Conservation (phyloP, 2,888 invertebrate genomes). For the Machimus rusticus region DNA sequence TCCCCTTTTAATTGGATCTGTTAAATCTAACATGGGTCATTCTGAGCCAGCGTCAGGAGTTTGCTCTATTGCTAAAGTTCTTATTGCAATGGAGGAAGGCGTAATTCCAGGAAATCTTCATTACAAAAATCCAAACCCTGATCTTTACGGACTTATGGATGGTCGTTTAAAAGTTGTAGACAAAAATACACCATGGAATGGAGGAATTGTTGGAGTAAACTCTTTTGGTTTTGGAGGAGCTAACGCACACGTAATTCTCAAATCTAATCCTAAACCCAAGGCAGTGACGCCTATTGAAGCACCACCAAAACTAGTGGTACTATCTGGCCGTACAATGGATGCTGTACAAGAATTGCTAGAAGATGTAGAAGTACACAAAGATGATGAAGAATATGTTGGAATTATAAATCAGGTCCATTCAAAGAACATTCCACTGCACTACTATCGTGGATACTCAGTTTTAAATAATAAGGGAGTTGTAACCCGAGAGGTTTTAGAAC, state of each 20-base stretch:
- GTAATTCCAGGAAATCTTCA: constrained; percentile 92
- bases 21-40: constrained; percentile 99
- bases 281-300: constrained; percentile 66
- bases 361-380: constrained; percentile 67
- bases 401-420: constrained; percentile 79
- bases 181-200: constrained; percentile 82
- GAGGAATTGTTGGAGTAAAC: constrained; percentile 92
- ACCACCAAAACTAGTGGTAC: constrained; percentile 74
- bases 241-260: constrained; percentile 89
- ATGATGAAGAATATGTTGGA: constrained; percentile 78
- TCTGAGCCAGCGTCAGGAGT: constrained; percentile 93
- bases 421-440: constrained; percentile 76
- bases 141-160: constrained; percentile 89
- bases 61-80: constrained; percentile 87
- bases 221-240: constrained; percentile 99
- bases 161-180: constrained; percentile 91
- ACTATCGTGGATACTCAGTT: constrained; percentile 82
- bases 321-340: constrained; percentile 86
- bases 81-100: constrained; percentile 92
- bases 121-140: constrained; percentile 83
- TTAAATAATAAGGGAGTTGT: constrained; percentile 66
- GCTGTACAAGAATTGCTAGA: constrained; percentile 74
- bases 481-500: constrained; percentile 65
- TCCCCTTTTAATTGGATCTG: constrained; percentile 91
- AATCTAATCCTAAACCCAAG: constrained; percentile 78